Evolutionary conservation across 1,140 invertebrate species (phyloP), one percentile per base, ranked within the genome.

Genomic region (Teleogryllus occipitalis): DNA sequence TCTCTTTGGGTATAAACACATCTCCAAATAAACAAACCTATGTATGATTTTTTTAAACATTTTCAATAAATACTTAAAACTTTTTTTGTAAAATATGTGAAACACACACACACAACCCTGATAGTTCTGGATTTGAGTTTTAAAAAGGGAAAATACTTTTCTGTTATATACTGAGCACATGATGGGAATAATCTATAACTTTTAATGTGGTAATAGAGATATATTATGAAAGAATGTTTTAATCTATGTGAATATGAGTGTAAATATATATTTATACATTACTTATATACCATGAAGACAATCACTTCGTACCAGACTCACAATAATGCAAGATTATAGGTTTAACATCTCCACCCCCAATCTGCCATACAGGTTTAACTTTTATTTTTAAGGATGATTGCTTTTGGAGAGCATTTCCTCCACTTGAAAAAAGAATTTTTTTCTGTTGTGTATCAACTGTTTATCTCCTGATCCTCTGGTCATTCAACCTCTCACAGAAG

Each of bases 1-100:
- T 80, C 75, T 80, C 81, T 83, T 82, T 81, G 81, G 82, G 82
- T 80, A 82, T 78, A 81, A 81, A 82, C 80, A 80, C 83, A 78
- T 80, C 74, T 80, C 54, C 78, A 78, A 81, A 82, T 80, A 83
- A 83, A 81, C 81, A 82, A 82, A 82, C 75, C 81, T 81, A 81
- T 81, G 75, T 77, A 79, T 80, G 72, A 73, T 80, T 81, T 79
- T 75, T 78, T 78, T 79, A 82, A 80, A 54, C 75, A 80, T 81
- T 80, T 80, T 80, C 48, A 81, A 79, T 78, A 79, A 81, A 81
- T 81, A 79, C 80, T 73, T 80, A 81, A 77, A 78, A 65, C 54
- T 65, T 54, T 46, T 78, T 80, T 78, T 81, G 73, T 79, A 78
- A 81, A 81, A 81, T 81, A 81, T 78, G 73, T 81, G 47, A 75